phyloP scores from a whole-genome alignment of 2,113 vertebrate genomes.

The Chinchilla lanigera region DNA sequence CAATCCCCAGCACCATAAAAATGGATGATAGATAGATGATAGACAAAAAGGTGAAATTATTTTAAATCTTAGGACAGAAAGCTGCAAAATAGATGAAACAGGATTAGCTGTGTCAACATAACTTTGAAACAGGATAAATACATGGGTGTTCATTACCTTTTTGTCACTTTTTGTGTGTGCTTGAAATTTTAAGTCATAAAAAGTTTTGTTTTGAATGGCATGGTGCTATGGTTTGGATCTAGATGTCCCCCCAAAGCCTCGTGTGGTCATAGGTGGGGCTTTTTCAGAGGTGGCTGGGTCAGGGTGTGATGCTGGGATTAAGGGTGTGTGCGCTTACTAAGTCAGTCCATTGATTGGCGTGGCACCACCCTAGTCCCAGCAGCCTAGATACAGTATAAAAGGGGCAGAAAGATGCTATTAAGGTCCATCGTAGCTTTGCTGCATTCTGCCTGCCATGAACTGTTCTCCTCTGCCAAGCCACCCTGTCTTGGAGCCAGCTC shows the following conservation, averaged over 20 bases:
- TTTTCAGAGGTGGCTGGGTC: background rate
- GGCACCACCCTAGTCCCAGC: background rate
- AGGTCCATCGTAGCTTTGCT: background rate
- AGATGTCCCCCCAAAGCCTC: background rate
- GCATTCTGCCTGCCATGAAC: background rate
- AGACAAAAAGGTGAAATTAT: background rate
- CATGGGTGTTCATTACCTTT: rapidly evolving
- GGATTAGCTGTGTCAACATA: background rate
- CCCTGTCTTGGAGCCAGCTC: background rate
- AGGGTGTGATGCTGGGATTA: background rate
- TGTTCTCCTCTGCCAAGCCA: background rate
- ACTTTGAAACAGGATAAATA: background rate
- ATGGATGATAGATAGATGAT: background rate
- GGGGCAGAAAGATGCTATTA: background rate
- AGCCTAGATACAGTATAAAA: background rate
- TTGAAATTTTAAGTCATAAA: constrained; percentile 42
- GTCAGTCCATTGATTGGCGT: background rate
- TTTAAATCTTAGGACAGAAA: background rate
- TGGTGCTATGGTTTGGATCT: background rate
- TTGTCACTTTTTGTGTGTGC: background rate
- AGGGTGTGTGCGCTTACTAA: background rate
- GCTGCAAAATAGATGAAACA: background rate
- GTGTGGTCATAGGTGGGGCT: background rate
- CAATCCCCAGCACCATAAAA: background rate
- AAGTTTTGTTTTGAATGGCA: constrained; percentile 18